phyloP scores from a whole-genome alignment of 1,140 invertebrate species.

The Oppia nitens region DNA sequence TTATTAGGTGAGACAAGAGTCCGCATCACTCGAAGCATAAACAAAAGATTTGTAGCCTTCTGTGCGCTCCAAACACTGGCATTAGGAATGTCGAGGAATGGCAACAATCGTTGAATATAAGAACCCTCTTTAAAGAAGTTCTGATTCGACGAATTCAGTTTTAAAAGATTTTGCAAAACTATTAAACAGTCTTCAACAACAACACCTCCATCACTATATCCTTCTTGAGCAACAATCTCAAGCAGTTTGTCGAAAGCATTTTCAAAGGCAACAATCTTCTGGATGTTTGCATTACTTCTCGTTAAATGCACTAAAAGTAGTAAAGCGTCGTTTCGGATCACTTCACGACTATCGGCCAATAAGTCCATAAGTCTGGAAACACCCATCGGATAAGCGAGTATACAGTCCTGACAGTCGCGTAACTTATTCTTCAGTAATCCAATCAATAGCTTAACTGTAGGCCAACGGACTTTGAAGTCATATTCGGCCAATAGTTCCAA shows the following conservation, averaged over 20 bases:
- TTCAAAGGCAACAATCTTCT: constrained; percentile 99
- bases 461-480: constrained; percentile 76
- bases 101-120: constrained; percentile 68
- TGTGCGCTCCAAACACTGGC: constrained; percentile 74
- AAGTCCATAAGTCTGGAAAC: constrained; percentile 95
- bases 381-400: constrained; percentile 88
- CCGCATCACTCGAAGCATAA: constrained; percentile 45
- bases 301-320: constrained; percentile 83
- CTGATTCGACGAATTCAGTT: constrained; percentile 92
- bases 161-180: constrained; percentile 81
- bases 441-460: constrained; percentile 66
- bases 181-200: constrained; percentile 94
- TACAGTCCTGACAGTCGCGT: constrained; percentile 85
- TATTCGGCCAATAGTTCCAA: constrained; percentile 79
- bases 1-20: constrained; percentile 76
- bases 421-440: constrained; percentile 55
- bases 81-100: constrained; percentile 65
- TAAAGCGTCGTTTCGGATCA: constrained; percentile 88
- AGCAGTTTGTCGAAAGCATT: constrained; percentile 93
- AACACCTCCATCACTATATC: constrained; percentile 77
- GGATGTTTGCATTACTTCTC: constrained; percentile 90
- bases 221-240: constrained; percentile 81
- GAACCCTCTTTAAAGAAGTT: constrained; percentile 95
- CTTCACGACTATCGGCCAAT: constrained; percentile 76
- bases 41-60: constrained; percentile 74